Conservation (phyloP, 2,113 vertebrate genomes). For the Labeo rohita region DNA sequence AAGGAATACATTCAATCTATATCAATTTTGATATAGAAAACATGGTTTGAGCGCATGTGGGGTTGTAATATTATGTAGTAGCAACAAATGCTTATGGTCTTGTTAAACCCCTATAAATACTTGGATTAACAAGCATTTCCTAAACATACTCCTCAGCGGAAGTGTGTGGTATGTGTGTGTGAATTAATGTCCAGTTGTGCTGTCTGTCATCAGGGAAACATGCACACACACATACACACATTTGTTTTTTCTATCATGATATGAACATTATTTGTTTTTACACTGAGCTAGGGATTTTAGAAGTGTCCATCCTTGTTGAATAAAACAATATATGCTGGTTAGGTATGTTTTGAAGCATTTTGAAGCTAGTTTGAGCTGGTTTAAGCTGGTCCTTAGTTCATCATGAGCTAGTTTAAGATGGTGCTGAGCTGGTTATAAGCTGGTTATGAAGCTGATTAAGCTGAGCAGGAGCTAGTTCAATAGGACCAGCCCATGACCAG, state of each 20-base stretch:
- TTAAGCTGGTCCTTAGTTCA: no score
- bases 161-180: constrained; percentile 14
- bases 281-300: background rate
- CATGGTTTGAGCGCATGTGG: background rate
- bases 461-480: no score
- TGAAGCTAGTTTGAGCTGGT: no score
- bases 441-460: no score
- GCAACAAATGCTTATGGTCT: background rate
- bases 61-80: background rate
- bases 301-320: background rate
- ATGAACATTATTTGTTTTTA: background rate
- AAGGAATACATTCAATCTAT: background rate
- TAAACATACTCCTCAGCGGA: background rate
- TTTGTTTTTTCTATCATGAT: background rate
- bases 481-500: no score
- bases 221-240: background rate
- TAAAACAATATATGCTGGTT: no score
- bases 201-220: constrained; percentile 27
- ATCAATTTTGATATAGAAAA: background rate
- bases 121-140: constrained; percentile 30
- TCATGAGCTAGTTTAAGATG: no score
- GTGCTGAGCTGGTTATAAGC: no score
- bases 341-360: no score
- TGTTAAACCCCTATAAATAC: constrained; percentile 17
- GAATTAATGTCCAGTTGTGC: constrained; percentile 29